Percentiles rank a stretch among this genome's conserved stretches.
phyloP scores from a whole-genome alignment of 2,113 vertebrate species.

The Hyperoodon ampullatus region DNA sequence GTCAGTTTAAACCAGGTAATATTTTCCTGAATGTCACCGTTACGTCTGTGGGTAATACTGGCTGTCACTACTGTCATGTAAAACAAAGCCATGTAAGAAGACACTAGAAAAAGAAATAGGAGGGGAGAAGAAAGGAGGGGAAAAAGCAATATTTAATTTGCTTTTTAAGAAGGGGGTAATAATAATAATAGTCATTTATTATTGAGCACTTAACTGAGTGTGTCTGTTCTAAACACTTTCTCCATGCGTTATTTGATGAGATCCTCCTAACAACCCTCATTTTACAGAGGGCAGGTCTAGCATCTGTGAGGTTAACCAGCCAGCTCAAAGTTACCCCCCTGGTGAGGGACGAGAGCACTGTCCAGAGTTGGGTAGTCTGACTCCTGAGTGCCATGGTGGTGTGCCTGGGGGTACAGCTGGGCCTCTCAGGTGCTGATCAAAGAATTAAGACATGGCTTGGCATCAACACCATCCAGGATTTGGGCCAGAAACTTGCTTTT shows the following conservation, averaged over 20 bases:
- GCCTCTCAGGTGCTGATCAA: neutral
- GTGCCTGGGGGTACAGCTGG: neutral
- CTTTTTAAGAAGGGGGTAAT: neutral
- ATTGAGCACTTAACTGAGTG: neutral
- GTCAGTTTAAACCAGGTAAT: neutral
- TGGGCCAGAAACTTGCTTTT: neutral
- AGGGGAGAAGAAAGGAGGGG: neutral
- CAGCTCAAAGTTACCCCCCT: neutral
- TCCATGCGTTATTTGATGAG: neutral
- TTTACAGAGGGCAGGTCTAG: neutral
- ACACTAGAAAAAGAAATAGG: neutral
- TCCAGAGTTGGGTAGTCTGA: neutral
- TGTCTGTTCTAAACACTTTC: neutral
- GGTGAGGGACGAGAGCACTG: neutral
- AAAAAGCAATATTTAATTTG: neutral
- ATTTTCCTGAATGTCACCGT: neutral
- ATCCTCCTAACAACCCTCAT: neutral
- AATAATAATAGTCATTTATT: neutral
- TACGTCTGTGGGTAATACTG: neutral
- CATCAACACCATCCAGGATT: neutral
- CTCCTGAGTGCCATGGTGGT: neutral
- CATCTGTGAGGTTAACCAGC: neutral
- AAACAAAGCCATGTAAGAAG: neutral
- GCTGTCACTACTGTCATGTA: neutral
- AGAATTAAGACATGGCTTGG: neutral